Evolutionary conservation across 2,113 vertebrate genomes (phyloP).

Genomic region (Anguilla rostrata): DNA sequence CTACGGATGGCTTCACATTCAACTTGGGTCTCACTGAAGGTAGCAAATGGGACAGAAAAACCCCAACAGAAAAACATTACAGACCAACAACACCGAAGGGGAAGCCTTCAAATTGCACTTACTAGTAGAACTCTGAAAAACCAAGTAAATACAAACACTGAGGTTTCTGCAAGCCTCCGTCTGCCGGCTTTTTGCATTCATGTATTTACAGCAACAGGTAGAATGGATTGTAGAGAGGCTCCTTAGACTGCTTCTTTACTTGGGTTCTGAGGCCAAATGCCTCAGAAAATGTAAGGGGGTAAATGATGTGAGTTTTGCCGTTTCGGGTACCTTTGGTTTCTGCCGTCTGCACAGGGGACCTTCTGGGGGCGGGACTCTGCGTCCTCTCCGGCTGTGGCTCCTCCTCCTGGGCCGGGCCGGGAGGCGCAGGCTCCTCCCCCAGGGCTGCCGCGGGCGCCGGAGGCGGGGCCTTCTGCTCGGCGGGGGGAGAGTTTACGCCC

Average conservation of each 20-base stretch:
- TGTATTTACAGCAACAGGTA: too few species aligned
- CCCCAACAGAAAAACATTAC: not conserved
- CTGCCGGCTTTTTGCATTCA: too few species aligned
- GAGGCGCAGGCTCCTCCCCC: slow-evolving; percentile 9
- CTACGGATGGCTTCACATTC: slow-evolving; percentile 80
- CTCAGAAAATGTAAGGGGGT: not conserved
- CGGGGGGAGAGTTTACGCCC: slow-evolving; percentile 16
- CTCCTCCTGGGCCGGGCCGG: not conserved
- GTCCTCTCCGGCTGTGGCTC: not conserved
- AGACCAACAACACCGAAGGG: too few species aligned
- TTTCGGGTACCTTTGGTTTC: slow-evolving; percentile 63
- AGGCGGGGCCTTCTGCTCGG: slow-evolving; percentile 6
- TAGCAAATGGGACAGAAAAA: slow-evolving; percentile 16
- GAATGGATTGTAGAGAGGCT: too few species aligned
- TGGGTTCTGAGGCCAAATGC: too few species aligned
- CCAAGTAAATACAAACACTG: too few species aligned
- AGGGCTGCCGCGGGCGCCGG: slow-evolving; percentile 12
- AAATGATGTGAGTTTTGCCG: not conserved
- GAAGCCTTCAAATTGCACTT: too few species aligned
- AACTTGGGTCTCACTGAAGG: slow-evolving; percentile 78
- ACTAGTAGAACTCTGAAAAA: too few species aligned
- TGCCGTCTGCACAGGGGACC: slow-evolving; percentile 30
- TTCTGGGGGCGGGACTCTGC: slow-evolving; percentile 26
- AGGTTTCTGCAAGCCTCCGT: too few species aligned
- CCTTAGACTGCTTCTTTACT: too few species aligned